phyloP scores from a whole-genome alignment of 2,113 vertebrate genomes.

The Taurulus bubalis region DNA sequence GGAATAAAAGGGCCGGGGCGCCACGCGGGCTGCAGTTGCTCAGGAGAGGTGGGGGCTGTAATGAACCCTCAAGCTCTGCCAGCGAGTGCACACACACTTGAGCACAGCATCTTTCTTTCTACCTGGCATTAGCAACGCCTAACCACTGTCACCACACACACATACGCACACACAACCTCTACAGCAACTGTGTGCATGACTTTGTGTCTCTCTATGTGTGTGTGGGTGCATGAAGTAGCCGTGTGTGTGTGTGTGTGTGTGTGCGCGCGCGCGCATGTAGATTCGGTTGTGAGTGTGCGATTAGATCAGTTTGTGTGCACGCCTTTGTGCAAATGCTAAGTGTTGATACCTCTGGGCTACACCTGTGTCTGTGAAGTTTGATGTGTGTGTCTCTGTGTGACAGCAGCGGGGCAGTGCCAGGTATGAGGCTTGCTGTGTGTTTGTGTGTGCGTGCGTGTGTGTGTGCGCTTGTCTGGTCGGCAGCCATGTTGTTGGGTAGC shows the following conservation, averaged over 20 bases:
- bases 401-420: conserved; percentile 78
- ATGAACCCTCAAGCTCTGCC: conserved; percentile 76
- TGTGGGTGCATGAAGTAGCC: neutral
- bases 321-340: conserved; percentile 71
- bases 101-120: conserved; percentile 54
- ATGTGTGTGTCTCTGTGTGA: conserved; percentile 75
- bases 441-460: conserved; percentile 34
- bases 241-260: neutral
- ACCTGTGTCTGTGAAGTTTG: conserved; percentile 78
- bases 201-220: neutral
- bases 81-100: conserved; percentile 58
- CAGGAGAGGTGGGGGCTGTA: conserved; percentile 82
- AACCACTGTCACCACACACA: conserved; percentile 54
- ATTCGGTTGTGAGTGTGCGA: conserved; percentile 26
- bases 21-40: conserved; percentile 93
- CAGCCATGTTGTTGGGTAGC: conserved; percentile 98
- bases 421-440: conserved; percentile 70
- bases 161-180: conserved; percentile 27
- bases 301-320: conserved; percentile 28
- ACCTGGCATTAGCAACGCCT: conserved; percentile 63
- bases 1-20: conserved; percentile 96
- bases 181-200: conserved; percentile 25
- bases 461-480: conserved; percentile 87
- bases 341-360: conserved; percentile 80
- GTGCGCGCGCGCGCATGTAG: conserved; percentile 20